Base-by-base conservation (phyloP, 1,140 invertebrate genomes). In the Formica selysi region DNA sequence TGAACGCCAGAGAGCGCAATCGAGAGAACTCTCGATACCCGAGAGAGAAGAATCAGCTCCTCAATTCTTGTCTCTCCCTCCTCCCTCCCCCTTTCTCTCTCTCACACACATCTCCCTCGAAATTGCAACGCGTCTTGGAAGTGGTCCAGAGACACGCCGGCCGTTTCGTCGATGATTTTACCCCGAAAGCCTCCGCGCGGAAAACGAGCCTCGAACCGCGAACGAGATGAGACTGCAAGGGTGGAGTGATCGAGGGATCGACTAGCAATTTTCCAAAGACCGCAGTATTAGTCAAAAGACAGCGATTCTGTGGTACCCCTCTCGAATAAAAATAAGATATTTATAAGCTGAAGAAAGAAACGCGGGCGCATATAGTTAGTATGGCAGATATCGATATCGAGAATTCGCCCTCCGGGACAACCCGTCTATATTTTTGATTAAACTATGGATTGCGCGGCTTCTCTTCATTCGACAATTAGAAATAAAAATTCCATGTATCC, bases 91-190 rank as follows among this genome's bases (percentile, higher is more conserved):
- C 0, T 4, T 11, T 3, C 3, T 7, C 16, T 11, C 11, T 16
- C 13, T 3, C 13, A 32, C 80, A 85, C 76, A 65, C 29, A 36
- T 61, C 65, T 73, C 44, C 16, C 61, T 78, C 67, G 62, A 76
- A 85, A 90, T 90, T 85, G 88, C 90, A 80, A 88, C 84, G 76
- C 57, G 62, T 65, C 67, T 91, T 91, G 91, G 91, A 91, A 59
- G 70, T 54, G 29, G 32, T 91, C 91, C 91, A 91, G 91, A 64
- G 68, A 76, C 86, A 62, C 38, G 38, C 79, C 79, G 67, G 19
- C 51, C 74, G 78, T 85, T 61, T 38, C 80, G 86, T 91, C 91
- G 79, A 64, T 62, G 81, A 86, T 83, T 90, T 90, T 78, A 86
- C 71, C 73, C 76, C 67, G 76, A 68, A 79, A 74, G 41, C 73